These are phyloP conservation scores for Austrolebias charrua DNA, from an alignment of 2,797 vertebrate species.

Conservation along the genomic window DNA sequence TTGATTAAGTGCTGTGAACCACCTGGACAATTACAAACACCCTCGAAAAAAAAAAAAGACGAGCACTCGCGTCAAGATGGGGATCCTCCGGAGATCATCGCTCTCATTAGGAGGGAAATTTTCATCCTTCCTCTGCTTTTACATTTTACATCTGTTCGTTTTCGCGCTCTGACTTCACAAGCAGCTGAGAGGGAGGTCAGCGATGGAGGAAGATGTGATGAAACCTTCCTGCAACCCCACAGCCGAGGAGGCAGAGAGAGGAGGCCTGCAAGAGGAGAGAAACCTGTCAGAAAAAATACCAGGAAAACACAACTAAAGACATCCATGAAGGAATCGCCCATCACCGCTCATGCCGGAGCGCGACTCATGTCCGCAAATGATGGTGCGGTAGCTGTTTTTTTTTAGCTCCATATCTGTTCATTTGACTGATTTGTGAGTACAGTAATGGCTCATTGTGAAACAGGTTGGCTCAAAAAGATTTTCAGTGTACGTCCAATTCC, in stretches of 20 bases:
- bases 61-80: constrained; percentile 7
- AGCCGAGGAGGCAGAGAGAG: constrained; percentile 1
- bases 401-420: too few species aligned
- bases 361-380: too few species aligned
- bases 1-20: constrained; percentile 63
- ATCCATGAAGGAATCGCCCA: too few species aligned
- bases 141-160: constrained; percentile 58
- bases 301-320: too few species aligned
- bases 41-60: constrained; percentile 17
- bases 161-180: constrained; percentile 31
- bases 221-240: constrained; percentile 54
- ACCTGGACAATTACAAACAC: constrained; percentile 51
- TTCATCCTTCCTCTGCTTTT: constrained; percentile 46
- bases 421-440: too few species aligned
- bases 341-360: too few species aligned
- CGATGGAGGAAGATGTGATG: constrained; percentile 64
- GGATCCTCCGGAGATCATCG: constrained; percentile 44
- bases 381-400: too few species aligned
- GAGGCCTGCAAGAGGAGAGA: not conserved
- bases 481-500: too few species aligned
- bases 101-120: constrained; percentile 43
- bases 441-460: too few species aligned
- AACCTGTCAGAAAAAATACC: too few species aligned
- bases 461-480: too few species aligned
- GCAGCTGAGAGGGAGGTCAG: constrained; percentile 50